Percentiles rank a stretch among this genome's conserved stretches.
phyloP scores from a whole-genome alignment of 2,888 invertebrate genomes.

The Habroteleia sp. region DNA sequence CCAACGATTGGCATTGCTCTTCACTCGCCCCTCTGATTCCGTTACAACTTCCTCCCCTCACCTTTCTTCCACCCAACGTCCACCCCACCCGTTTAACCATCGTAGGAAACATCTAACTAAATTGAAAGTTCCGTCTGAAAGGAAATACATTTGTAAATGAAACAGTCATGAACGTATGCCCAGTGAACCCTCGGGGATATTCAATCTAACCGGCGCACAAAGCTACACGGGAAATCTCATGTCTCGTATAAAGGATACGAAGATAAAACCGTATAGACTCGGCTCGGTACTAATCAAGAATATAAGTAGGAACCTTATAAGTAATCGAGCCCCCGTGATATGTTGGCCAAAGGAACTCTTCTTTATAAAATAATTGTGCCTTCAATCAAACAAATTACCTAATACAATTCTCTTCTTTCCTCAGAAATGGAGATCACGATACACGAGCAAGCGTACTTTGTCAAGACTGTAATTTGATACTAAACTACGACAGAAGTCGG shows the following conservation, averaged over 20 bases:
- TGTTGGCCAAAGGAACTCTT: constrained; percentile 35
- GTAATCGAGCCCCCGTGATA: constrained; percentile 50
- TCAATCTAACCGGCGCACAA: constrained; percentile 76
- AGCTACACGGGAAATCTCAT: constrained; percentile 76
- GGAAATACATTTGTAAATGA: constrained; percentile 80
- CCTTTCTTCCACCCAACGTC: constrained; percentile 44
- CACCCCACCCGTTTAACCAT: constrained; percentile 64
- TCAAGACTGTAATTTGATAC: too few species aligned
- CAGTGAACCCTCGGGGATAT: constrained; percentile 73
- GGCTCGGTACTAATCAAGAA: constrained; percentile 58
- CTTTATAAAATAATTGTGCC: constrained; percentile 41
- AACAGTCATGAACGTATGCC: constrained; percentile 78
- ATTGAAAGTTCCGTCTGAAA: constrained; percentile 78
- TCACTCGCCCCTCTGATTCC: constrained; percentile 44
- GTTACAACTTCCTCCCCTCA: constrained; percentile 52
- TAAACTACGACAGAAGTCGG: too few species aligned
- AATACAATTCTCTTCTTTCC: constrained; percentile 31
- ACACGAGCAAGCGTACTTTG: too few species aligned
- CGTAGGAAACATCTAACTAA: constrained; percentile 75
- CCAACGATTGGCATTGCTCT: constrained; percentile 62
- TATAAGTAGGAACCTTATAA: constrained; percentile 57
- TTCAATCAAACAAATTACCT: constrained; percentile 47
- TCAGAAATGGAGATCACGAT: neutral
- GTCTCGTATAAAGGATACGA: constrained; percentile 76
- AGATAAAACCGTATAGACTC: constrained; percentile 75